Base-by-base conservation (phyloP, 2,888 invertebrate genomes). In the Dynastes grantii region DNA sequence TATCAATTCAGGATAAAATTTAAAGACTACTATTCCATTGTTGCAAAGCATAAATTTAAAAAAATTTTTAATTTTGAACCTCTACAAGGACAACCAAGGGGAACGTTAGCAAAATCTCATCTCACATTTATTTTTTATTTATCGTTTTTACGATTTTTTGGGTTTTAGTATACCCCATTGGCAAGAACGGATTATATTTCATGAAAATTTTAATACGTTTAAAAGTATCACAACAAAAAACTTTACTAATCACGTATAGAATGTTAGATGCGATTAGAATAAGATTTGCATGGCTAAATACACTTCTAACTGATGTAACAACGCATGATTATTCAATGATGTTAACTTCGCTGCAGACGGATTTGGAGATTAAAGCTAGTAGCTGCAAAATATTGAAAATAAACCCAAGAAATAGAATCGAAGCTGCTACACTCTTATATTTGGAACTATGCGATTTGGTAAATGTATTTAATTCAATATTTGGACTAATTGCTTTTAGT, bases 141-240 rank as follows among this genome's bases (percentile, higher is more conserved):
- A 40, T 40, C 27, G 40, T 61, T 16, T 58, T 4, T 73, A 73
- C 58, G 73, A 73, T 1, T 45, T 73, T 5, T 58, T 45, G 45
- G 45, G 0, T 45, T 5, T 16, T 13, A 9, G 8, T 58, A 45
- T 16, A 61, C 40, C 73, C 58, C 5, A 27, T 4, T 61, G 58
- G 73, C 9, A 40, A 37, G 9, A 22, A 9, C 16, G n/a, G 32
- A 2, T 3, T 40, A 3, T 22, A 8, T 40, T 58, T 37, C 58
- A 58, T 71, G 16, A 16, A 16, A n/a, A 2, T 73, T 61, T 53
- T 61, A 73, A 16, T 73, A 73, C 40, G 58, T 73, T 22, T 45
- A 73, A 40, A 58, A 27, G 22, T 73, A 73, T 22, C 73, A 73
- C 37, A 73, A 45, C 55, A 73, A 58, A 73, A 61, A 11, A 73